phyloP scores from a whole-genome alignment of 1,140 invertebrate genomes.

The Drosophila obscura region DNA sequence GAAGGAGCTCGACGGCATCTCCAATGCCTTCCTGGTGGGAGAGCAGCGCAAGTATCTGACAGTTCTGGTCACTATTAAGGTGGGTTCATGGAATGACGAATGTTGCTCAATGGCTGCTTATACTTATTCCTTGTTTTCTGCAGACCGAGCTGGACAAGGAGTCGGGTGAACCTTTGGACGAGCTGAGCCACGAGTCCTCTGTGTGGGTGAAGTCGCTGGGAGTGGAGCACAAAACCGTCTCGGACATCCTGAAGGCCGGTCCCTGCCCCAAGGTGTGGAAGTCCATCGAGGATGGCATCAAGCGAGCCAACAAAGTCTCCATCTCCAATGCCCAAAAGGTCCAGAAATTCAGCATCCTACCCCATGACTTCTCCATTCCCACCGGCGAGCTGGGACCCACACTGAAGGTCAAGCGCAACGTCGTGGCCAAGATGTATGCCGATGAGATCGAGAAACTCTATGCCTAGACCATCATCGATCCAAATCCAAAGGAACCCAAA shows the following conservation, averaged over 20 bases:
- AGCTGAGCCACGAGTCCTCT: constrained; percentile 87
- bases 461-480: constrained; percentile 31
- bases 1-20: constrained; percentile 89
- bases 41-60: constrained; percentile 94
- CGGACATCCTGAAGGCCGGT: constrained; percentile 88
- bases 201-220: constrained; percentile 90
- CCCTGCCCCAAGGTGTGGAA: constrained; percentile 86
- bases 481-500: constrained; percentile 14
- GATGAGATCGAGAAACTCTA: constrained; percentile 89
- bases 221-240: constrained; percentile 88
- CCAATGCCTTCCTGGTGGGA: constrained; percentile 94
- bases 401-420: constrained; percentile 92
- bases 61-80: constrained; percentile 93
- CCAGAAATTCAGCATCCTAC: constrained; percentile 95
- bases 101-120: background rate
- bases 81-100: constrained; percentile 77
- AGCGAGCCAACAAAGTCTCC: constrained; percentile 90
- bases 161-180: constrained; percentile 89
- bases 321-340: constrained; percentile 95
- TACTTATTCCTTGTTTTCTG: background rate
- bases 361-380: constrained; percentile 93
- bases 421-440: constrained; percentile 88
- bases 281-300: constrained; percentile 91
- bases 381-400: constrained; percentile 96
- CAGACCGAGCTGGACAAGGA: constrained; percentile 85